Evolutionary conservation across 37 sponge, comb jelly and placozoan species (phyloP).

Genomic region (Haliclona indistincta): DNA sequence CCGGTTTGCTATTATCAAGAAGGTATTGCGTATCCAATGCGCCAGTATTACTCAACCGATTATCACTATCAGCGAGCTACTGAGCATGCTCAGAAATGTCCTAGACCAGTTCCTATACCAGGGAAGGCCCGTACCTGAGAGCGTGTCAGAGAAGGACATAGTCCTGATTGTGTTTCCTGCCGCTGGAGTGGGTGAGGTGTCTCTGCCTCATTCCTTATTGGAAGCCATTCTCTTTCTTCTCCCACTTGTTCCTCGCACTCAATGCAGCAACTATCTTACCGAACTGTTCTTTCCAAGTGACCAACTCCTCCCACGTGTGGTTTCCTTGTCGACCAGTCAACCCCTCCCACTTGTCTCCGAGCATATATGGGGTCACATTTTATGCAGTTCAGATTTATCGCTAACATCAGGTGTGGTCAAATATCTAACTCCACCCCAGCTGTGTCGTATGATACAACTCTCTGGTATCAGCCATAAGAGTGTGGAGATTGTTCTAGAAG

Average conservation of each 20-base stretch:
- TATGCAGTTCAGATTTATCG: background rate
- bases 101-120: conserved; percentile 32
- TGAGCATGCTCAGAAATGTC: conserved; percentile 35
- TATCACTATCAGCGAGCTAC: conserved; percentile 14
- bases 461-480: conserved; percentile 49
- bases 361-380: conserved; percentile 3
- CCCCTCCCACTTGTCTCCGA: conserved; percentile 3
- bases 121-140: too few species aligned
- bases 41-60: background rate
- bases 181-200: conserved; percentile 20
- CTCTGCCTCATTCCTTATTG: conserved; percentile 27
- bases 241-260: conserved; percentile 1
- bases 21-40: conserved; percentile 3
- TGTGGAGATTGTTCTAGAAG: conserved; percentile 17
- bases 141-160: too few species aligned
- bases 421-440: conserved; percentile 2
- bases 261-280: conserved; percentile 5
- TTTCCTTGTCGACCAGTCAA: conserved; percentile 30
- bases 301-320: conserved; percentile 17
- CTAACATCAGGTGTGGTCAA: conserved; percentile 4
- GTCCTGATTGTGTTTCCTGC: conserved; percentile 31
- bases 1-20: conserved; percentile 36
- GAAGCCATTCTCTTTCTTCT: conserved; percentile 42
- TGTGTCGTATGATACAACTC: conserved; percentile 39
- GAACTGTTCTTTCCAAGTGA: conserved; percentile 30